Evolutionary conservation across 2,888 invertebrate genomes (phyloP).

Genomic region (Cheilosia vernalis): DNA sequence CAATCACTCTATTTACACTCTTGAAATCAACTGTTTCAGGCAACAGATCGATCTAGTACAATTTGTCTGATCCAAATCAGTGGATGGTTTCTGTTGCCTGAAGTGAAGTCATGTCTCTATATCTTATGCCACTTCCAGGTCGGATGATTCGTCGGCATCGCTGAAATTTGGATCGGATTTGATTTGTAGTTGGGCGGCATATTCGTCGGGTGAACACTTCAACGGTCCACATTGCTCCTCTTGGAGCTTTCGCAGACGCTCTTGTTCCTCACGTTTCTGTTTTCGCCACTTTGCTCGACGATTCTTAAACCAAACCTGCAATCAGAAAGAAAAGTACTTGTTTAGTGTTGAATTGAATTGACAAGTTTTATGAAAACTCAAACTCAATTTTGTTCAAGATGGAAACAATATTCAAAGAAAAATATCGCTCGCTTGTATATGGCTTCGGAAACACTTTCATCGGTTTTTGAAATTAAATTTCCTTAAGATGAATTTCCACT

Average conservation of each 20-base stretch:
- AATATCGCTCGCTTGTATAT: constrained; percentile 76
- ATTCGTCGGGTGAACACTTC: constrained; percentile 82
- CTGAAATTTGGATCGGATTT: constrained; percentile 84
- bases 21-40: neutral
- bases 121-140: constrained; percentile 90
- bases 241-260: constrained; percentile 91
- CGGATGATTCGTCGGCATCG: constrained; percentile 90
- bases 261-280: constrained; percentile 95
- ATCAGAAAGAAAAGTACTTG: constrained; percentile 63
- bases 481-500: constrained; percentile 74
- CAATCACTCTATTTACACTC: constrained; percentile 19
- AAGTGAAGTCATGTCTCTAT: neutral
- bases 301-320: constrained; percentile 98
- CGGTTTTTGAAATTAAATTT: constrained; percentile 83
- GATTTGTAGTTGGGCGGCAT: constrained; percentile 80
- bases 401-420: constrained; percentile 27
- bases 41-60: neutral
- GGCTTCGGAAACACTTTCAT: constrained; percentile 84
- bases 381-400: constrained; percentile 17
- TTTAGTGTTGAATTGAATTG: neutral
- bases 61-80: neutral
- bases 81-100: neutral
- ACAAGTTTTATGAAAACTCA: constrained; percentile 23
- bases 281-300: constrained; percentile 98
- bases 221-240: constrained; percentile 87